Percentiles rank a stretch among this genome's conserved stretches.
Evolutionary conservation across 2,113 vertebrate species (phyloP).

Genomic region (Salvelinus sp.): DNA sequence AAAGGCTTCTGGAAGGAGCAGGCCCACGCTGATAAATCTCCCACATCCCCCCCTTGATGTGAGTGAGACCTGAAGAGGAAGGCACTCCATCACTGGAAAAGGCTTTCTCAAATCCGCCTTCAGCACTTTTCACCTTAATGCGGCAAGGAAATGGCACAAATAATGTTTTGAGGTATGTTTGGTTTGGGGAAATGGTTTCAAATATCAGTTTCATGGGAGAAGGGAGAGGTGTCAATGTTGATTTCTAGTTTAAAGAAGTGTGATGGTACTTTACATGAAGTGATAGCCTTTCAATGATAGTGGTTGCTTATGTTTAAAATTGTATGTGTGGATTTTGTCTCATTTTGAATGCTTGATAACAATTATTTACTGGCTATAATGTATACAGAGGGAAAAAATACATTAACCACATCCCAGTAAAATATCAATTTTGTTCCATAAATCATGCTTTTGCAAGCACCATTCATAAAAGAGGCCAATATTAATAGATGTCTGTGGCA

Average conservation of each 20-base stretch:
- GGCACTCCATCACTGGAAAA: constrained; percentile 76
- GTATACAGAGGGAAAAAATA: neutral
- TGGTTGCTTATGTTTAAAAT: neutral
- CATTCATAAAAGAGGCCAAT: neutral
- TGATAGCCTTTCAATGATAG: constrained; percentile 30
- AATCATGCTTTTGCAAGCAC: neutral
- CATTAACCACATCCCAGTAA: neutral
- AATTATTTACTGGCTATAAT: neutral
- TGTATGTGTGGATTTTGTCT: neutral
- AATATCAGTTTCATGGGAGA: constrained; percentile 73
- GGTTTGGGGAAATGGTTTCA: constrained; percentile 79
- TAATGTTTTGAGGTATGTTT: constrained; percentile 81
- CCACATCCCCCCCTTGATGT: constrained; percentile 66
- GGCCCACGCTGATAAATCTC: constrained; percentile 73
- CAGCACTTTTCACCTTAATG: constrained; percentile 75
- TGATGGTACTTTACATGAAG: constrained; percentile 14
- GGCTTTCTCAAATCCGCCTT: constrained; percentile 69
- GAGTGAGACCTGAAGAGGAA: constrained; percentile 68
- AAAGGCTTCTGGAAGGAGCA: constrained; percentile 50
- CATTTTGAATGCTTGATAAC: neutral
- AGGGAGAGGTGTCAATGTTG: constrained; percentile 49
- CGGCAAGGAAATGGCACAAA: constrained; percentile 73
- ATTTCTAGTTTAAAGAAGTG: constrained; percentile 51
- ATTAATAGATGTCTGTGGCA: neutral
- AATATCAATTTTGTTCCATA: neutral